Evolutionary conservation across 2,113 vertebrate genomes (phyloP).

Genomic region (Notothenia coriiceps): DNA sequence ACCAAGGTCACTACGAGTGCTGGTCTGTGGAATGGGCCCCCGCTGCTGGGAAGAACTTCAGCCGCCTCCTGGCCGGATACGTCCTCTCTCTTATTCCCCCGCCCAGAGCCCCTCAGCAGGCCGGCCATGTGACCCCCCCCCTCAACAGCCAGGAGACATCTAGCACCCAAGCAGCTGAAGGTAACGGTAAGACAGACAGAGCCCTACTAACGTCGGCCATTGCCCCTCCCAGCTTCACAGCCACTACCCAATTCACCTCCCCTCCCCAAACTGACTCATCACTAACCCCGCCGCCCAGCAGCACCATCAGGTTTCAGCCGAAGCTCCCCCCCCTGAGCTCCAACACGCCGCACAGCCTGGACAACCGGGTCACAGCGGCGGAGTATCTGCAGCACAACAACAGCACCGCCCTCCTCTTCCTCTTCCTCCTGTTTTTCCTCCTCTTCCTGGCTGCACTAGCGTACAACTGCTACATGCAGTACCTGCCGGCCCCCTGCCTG

Average conservation of each 20-base stretch:
- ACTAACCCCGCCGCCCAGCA: constrained; percentile 80
- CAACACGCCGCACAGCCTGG: constrained; percentile 66
- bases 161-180: constrained; percentile 75
- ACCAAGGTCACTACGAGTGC: constrained; percentile 93
- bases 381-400: constrained; percentile 91
- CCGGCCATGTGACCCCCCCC: constrained; percentile 31
- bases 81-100: constrained; percentile 85
- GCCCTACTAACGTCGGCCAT: constrained; percentile 72
- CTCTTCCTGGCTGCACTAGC: constrained; percentile 89
- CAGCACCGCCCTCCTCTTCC: constrained; percentile 89
- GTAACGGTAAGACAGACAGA: constrained; percentile 79
- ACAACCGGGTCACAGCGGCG: constrained; percentile 81
- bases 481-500: constrained; percentile 91
- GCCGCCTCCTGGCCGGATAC: constrained; percentile 88
- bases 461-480: constrained; percentile 98
- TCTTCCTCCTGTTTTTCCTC: constrained; percentile 93
- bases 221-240: constrained; percentile 69
- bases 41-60: constrained; percentile 86
- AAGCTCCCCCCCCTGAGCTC: constrained; percentile 78
- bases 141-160: constrained; percentile 31
- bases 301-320: constrained; percentile 64
- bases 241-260: constrained; percentile 58
- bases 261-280: constrained; percentile 79
- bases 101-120: constrained; percentile 42
- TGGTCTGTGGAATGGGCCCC: constrained; percentile 89